Base-by-base conservation (phyloP, 2,888 invertebrate genomes). In the Acleris emargana region DNA sequence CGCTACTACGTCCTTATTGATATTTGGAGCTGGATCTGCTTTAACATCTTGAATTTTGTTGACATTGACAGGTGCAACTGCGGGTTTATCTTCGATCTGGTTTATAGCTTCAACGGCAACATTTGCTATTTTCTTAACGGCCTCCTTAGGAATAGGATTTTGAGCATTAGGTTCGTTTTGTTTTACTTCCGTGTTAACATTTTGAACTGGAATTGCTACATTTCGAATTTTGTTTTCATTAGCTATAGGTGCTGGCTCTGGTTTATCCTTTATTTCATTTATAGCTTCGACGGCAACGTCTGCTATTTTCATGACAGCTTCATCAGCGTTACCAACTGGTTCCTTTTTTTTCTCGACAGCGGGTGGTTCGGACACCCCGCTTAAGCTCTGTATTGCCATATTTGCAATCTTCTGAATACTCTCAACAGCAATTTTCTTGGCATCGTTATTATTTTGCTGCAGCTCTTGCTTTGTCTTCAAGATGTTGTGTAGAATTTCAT, bases 401-500 rank as follows among this genome's bases (percentile, higher is more conserved):
- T 89, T 83, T 0, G 93, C 93, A 49, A 93, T 91, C 71, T 93
- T 87, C 75, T 93, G 88, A 28, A 93, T 93, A 75, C 91, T 93
- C 73, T 93, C 93, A 1, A 93, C 91, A 0, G 93, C 92, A 32
- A 91, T 83, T 73, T 91, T 93, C 71, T 93, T 93, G 0, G 90
- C 91, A 72, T 91, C 88, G 73, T 74, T 91, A 64, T 88, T 94
- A 81, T 81, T 93, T 77, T 87, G 82, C 68, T 91, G 82, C 5
- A 93, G 72, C 71, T 93, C 93, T 68, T 93, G 82, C 64, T 93
- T 93, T 5, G 94, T 93, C 70, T 94, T 92, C 63, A 94, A 93
- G 22, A 95, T 86, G 78, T 95, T 94, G 69, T 94, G 87, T 53
- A 95, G 79, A 67, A 95, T 90, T 76, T 94, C 92, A 72, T 95